Percentiles rank a stretch among this genome's conserved stretches.
Conservation (phyloP, 2,888 invertebrate species). For the Caenorhabditis sp. region DNA sequence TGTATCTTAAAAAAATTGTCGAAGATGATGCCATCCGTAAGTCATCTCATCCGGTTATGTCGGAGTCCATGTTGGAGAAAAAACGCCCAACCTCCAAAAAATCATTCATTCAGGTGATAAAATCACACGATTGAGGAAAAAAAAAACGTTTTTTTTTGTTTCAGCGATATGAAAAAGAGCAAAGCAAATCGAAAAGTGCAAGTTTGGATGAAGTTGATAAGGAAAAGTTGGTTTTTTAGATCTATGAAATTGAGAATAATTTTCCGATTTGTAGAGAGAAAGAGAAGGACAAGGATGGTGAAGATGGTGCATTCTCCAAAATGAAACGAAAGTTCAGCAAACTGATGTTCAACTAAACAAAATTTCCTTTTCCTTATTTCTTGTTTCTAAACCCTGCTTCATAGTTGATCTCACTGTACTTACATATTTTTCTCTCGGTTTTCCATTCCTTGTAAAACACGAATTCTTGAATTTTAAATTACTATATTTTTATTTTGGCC, state of each 20-base stretch:
- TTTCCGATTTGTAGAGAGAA: slow-evolving; percentile 3
- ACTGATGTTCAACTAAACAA: slow-evolving; percentile 26
- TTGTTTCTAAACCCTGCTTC: neutral
- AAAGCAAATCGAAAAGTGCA: slow-evolving; percentile 13
- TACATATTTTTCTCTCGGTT: too few relatives aligned
- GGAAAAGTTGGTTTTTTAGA: neutral
- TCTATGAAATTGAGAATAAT: neutral
- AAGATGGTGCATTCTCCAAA: slow-evolving; percentile 40
- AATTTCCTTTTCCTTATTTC: too few relatives aligned
- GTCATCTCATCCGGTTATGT: slow-evolving; percentile 21
- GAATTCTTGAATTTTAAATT: too few relatives aligned
- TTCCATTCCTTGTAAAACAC: too few relatives aligned
- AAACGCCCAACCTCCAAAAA: slow-evolving; percentile 1
- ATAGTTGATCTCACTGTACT: neutral
- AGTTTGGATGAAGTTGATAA: slow-evolving; percentile 18
- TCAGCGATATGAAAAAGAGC: slow-evolving; percentile 34
- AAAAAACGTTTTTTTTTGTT: neutral
- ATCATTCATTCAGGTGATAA: slow-evolving; percentile 5
- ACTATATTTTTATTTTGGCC: too few relatives aligned
- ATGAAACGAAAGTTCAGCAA: slow-evolving; percentile 50
- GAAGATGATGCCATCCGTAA: slow-evolving; percentile 31
- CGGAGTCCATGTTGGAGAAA: slow-evolving; percentile 4
- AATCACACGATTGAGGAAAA: neutral
- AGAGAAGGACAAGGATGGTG: neutral
- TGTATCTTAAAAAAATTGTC: slow-evolving; percentile 26